These are phyloP conservation scores for Pachliopta kotzebuea DNA, from an alignment of 2,888 invertebrate genomes.

Conservation along the genomic window DNA sequence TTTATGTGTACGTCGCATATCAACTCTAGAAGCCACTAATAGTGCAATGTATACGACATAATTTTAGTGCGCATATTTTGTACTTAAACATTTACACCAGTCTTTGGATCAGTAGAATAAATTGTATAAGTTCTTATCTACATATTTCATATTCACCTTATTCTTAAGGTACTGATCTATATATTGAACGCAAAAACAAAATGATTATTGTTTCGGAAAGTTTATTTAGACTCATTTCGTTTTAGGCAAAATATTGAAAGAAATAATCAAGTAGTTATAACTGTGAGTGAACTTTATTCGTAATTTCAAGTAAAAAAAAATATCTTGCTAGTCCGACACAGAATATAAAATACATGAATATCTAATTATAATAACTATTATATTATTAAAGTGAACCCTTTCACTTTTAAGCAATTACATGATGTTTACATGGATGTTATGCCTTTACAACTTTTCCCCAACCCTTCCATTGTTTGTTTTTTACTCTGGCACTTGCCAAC, in stretches of 20 bases:
- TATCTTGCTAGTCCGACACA: slow-evolving; percentile 43
- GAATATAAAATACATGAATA: slow-evolving; percentile 27
- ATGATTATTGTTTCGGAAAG: no score
- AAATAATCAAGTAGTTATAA: no score
- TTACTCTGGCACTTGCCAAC: slow-evolving; percentile 60
- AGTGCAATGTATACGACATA: neutral
- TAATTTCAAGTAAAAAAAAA: no score
- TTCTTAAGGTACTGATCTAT: no score
- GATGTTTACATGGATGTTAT: slow-evolving; percentile 77
- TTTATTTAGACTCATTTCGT: no score
- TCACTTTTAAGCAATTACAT: slow-evolving; percentile 73
- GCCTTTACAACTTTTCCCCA: slow-evolving; percentile 66
- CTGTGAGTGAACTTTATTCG: no score
- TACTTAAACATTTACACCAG: neutral
- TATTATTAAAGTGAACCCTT: slow-evolving; percentile 50
- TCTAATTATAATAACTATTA: slow-evolving; percentile 5
- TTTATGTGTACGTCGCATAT: slow-evolving; percentile 48
- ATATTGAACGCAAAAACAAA: no score
- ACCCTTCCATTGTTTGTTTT: slow-evolving; percentile 70
- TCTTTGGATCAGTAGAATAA: no score
- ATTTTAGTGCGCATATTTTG: neutral
- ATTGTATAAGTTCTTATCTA: no score
- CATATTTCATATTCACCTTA: no score
- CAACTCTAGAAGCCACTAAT: neutral
- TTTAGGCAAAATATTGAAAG: no score